phyloP scores from a whole-genome alignment of 2,888 invertebrate genomes.

The Lottia gigantea region DNA sequence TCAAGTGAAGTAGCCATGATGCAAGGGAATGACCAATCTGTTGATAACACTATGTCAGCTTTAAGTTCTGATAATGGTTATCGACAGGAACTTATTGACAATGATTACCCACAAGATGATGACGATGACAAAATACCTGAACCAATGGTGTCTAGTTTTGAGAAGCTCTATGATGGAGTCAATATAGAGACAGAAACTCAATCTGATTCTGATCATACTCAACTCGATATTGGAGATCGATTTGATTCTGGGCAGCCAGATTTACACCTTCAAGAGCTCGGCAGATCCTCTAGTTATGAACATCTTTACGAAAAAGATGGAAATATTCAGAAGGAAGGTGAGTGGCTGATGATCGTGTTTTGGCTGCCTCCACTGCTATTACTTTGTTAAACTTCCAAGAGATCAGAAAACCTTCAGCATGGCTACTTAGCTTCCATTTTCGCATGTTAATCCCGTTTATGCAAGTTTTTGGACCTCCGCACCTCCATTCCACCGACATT shows the following conservation, averaged over 20 bases:
- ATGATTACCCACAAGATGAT: slow-evolving; percentile 18
- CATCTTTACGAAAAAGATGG: slow-evolving; percentile 52
- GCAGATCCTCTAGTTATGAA: slow-evolving; percentile 58
- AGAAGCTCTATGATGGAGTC: slow-evolving; percentile 54
- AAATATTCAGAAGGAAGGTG: slow-evolving; percentile 41
- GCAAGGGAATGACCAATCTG: slow-evolving; percentile 62
- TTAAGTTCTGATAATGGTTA: slow-evolving; percentile 48
- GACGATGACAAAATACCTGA: slow-evolving; percentile 22
- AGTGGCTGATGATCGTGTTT: slow-evolving; percentile 24
- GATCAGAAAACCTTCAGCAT: slow-evolving; percentile 3
- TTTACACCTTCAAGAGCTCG: slow-evolving; percentile 42
- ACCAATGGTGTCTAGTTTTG: slow-evolving; percentile 48
- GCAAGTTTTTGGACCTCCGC: background rate
- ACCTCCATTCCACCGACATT: no score
- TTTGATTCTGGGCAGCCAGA: slow-evolving; percentile 59
- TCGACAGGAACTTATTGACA: slow-evolving; percentile 19
- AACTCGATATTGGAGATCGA: slow-evolving; percentile 58
- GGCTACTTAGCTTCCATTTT: background rate
- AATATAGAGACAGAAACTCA: slow-evolving; percentile 44
- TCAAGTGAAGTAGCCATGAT: slow-evolving; percentile 55
- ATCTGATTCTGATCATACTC: slow-evolving; percentile 43
- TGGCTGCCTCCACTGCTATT: slow-evolving; percentile 10
- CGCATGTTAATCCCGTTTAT: slow-evolving; percentile 3
- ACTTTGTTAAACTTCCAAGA: background rate
- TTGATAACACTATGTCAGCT: slow-evolving; percentile 49